Conservation (phyloP, 2,888 invertebrate species). For the Brenthis ino region DNA sequence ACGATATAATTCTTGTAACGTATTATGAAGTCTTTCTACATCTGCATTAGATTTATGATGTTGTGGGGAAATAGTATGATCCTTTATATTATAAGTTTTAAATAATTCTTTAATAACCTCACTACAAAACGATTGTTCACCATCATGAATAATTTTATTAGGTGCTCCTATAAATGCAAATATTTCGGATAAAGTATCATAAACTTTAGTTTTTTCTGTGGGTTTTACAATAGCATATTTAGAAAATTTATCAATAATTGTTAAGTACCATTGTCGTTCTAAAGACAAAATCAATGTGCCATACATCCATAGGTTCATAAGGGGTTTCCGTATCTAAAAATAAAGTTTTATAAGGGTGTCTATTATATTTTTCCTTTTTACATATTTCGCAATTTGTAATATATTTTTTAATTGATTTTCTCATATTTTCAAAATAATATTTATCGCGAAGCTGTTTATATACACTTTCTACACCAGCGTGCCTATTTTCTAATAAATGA, state of each 20-base stretch:
- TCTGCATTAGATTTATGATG: too few species aligned
- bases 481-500: constrained; percentile 25
- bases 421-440: constrained; percentile 28
- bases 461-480: constrained; percentile 22
- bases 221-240: too few species aligned
- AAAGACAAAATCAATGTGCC: constrained; percentile 33
- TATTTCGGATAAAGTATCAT: too few species aligned
- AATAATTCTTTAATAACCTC: too few species aligned
- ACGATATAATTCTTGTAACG: constrained; percentile 6
- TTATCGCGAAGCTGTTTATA: constrained; percentile 28
- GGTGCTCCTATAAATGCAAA: too few species aligned
- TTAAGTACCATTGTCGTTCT: constrained; percentile 39
- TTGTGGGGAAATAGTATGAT: constrained; percentile 31
- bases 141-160: too few species aligned
- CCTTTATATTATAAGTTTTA: constrained; percentile 32
- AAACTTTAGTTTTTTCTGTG: too few species aligned
- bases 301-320: constrained; percentile 29
- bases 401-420: constrained; percentile 29
- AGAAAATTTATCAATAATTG: too few species aligned
- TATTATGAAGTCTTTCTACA: constrained; percentile 35
- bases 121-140: too few species aligned
- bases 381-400: constrained; percentile 20
- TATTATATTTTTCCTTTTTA: constrained; percentile 35
- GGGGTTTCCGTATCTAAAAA: background rate
- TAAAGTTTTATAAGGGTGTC: constrained; percentile 23